Base-by-base conservation (phyloP, 2,113 vertebrate genomes). In the Scartelaos histophorus region DNA sequence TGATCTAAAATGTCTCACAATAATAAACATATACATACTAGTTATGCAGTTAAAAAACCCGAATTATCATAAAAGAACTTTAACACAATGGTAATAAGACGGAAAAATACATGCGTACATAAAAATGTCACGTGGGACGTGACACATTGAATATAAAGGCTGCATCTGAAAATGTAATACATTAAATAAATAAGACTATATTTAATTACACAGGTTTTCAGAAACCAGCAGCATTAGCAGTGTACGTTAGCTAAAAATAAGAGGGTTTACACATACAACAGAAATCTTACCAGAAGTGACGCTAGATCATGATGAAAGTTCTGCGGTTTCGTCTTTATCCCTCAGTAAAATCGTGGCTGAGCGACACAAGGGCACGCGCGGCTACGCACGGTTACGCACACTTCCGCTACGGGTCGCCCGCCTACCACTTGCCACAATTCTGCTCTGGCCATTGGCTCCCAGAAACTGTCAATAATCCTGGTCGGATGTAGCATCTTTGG, bases 301-400 rank as follows among this genome's bases (percentile, higher is more conserved):
- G 69, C 49, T 60, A 67, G 2, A 19, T 1, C 2, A 15, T 66
- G 2, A 21, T 11, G 38, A 0, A 12, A 1, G 2, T 2, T 25
- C 47, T 0, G 57, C 7, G 13, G 12, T 16, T 0, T 3, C 5
- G 7, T 0, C 62, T 69, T 76, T 74, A 21, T 61, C 24, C 67
- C 45, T 57, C 67, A 70, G 67, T 76, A 79, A 54, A 19, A 0
- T 5, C 2, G 76, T 71, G 49, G 17, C 29, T 25, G 1, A 66
- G 9, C 2, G 47, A 49, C 10, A 47, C 85, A 91, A 91, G 91
- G 91, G 78, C 90, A 90, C 71, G 16, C 3, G 4, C 29, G 29
- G 4, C 29, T 29, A 2, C 2, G 0, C 0, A 13, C 17, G 25
- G 15, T 53, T 11, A 1, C 0, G 1, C 38, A 0, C 1, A 4